These are phyloP conservation scores for Cygnus buccinator DNA, from an alignment of 2,113 vertebrate species.

Conservation along the genomic window DNA sequence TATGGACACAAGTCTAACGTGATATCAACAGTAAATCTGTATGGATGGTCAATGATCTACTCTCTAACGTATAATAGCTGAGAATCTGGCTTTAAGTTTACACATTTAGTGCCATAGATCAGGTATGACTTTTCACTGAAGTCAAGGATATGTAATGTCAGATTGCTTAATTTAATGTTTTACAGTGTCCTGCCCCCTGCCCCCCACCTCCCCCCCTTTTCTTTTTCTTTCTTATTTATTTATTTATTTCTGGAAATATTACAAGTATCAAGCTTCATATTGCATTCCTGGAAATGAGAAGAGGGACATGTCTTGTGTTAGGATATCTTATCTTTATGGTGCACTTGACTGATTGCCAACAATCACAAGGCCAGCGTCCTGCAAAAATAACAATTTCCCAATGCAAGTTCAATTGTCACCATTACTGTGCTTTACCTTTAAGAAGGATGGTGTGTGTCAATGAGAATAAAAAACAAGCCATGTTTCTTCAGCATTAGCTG, in stretches of 20 bases:
- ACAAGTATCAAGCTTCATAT: neutral
- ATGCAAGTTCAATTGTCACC: neutral
- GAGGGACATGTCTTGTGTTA: neutral
- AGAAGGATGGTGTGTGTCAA: neutral
- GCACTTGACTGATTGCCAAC: neutral
- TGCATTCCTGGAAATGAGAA: neutral
- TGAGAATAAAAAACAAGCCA: neutral
- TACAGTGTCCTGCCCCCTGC: too few species aligned
- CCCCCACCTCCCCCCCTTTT: too few species aligned
- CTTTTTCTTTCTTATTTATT: neutral
- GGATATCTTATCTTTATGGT: neutral
- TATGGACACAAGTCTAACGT: neutral
- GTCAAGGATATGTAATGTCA: neutral
- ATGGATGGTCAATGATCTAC: neutral
- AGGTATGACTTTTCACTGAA: neutral
- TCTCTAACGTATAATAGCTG: neutral
- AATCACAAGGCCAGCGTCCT: neutral
- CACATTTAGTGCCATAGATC: neutral
- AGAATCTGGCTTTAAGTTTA: neutral
- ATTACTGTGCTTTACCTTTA: neutral
- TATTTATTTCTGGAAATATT: neutral
- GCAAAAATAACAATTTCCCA: neutral
- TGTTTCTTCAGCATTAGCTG: neutral
- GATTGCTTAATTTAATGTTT: neutral
- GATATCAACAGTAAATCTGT: neutral